Percentiles rank a stretch among this genome's conserved stretches.
These are phyloP conservation scores for Notodonta ziczac DNA, from an alignment of 2,888 invertebrate genomes.

Conservation along the genomic window DNA sequence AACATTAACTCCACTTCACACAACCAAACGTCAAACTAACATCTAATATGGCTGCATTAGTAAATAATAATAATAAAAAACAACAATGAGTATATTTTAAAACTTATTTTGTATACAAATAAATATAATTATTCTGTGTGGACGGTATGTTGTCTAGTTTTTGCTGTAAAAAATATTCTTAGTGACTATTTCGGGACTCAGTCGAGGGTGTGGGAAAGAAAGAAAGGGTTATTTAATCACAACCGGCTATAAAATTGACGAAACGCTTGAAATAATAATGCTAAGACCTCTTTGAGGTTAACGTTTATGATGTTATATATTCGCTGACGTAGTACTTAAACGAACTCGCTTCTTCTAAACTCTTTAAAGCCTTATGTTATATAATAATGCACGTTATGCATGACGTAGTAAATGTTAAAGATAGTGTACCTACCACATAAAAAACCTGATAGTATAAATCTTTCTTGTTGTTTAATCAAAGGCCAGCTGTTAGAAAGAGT, in stretches of 20 bases:
- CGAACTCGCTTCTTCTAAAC: not conserved
- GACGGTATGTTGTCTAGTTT: slow-evolving; percentile 67
- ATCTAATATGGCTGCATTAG: slow-evolving; percentile 76
- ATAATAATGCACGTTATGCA: too few species aligned
- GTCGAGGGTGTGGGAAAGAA: slow-evolving; percentile 54
- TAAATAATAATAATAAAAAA: slow-evolving; percentile 50
- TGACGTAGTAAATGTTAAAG: too few species aligned
- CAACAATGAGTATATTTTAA: slow-evolving; percentile 64
- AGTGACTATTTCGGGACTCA: slow-evolving; percentile 61
- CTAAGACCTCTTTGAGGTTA: slow-evolving; percentile 40
- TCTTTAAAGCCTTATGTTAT: too few species aligned
- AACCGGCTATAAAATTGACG: slow-evolving; percentile 58
- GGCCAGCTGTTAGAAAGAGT: too few species aligned
- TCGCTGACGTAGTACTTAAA: not conserved
- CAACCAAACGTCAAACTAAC: slow-evolving; percentile 35
- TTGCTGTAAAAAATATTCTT: slow-evolving; percentile 74
- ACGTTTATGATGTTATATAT: slow-evolving; percentile 18
- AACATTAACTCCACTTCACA: not conserved
- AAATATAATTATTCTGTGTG: slow-evolving; percentile 77
- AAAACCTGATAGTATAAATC: too few species aligned
- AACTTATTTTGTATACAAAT: slow-evolving; percentile 62
- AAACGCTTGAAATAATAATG: slow-evolving; percentile 32
- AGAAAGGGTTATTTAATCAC: slow-evolving; percentile 52
- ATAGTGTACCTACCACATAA: too few species aligned
- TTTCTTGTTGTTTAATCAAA: too few species aligned